phyloP scores from a whole-genome alignment of 2,113 vertebrate species.

The Myotis davidii region DNA sequence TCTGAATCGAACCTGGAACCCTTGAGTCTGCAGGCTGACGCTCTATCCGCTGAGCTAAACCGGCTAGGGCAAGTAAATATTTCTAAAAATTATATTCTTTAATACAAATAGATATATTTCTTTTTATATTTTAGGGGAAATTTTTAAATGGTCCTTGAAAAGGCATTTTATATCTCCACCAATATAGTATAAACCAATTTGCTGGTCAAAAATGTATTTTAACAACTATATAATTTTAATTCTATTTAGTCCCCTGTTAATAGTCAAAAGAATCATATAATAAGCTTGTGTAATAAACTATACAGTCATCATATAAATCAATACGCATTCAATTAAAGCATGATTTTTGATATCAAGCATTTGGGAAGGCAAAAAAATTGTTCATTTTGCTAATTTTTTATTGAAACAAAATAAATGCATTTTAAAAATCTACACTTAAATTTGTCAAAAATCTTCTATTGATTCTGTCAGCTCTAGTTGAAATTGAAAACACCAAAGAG shows the following conservation, averaged over 20 bases:
- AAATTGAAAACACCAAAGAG: constrained; percentile 55
- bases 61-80: too few species aligned
- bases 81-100: background rate
- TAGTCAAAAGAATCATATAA: background rate
- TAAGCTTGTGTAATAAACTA: background rate
- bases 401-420: constrained; percentile 4
- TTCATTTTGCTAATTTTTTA: constrained; percentile 11
- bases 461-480: background rate
- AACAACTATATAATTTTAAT: background rate
- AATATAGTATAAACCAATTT: background rate
- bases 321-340: background rate
- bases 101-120: background rate
- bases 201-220: background rate
- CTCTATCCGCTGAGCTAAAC: too few species aligned
- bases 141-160: background rate
- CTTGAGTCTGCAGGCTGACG: too few species aligned
- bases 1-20: too few species aligned
- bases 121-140: background rate
- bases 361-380: background rate
- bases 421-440: background rate
- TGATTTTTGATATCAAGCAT: background rate
- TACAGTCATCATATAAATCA: background rate
- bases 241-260: background rate
- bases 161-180: background rate
- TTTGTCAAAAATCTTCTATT: constrained; percentile 18